These are phyloP conservation scores for Helicoverpa armigera DNA, from an alignment of 1,140 invertebrate species.

Conservation along the genomic window DNA sequence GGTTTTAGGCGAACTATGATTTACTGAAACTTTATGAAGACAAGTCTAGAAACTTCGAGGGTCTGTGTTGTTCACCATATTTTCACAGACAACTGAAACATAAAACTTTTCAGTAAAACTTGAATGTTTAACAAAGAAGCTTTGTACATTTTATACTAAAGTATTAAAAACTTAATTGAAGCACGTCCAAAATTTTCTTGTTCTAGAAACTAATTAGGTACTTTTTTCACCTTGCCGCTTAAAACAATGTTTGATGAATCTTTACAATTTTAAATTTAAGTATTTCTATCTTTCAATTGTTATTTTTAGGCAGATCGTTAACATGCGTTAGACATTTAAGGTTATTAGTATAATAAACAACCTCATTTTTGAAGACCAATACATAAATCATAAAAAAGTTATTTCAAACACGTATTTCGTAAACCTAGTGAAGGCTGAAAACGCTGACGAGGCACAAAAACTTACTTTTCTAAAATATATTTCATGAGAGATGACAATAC, in stretches of 20 bases:
- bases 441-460: not conserved
- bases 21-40: slow-evolving; percentile 5
- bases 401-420: not conserved
- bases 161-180: not conserved
- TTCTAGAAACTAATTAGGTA: too few species aligned
- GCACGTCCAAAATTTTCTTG: too few species aligned
- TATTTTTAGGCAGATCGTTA: too few species aligned
- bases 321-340: too few species aligned
- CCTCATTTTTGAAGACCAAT: not conserved
- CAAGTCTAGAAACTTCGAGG: not conserved
- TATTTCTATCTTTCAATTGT: too few species aligned
- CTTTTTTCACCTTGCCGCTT: not conserved
- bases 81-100: not conserved
- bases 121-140: not conserved
- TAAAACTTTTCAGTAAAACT: not conserved
- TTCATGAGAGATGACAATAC: not conserved
- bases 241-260: not conserved
- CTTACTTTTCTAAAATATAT: not conserved
- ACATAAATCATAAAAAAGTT: not conserved
- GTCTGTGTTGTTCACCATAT: not conserved
- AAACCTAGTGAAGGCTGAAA: not conserved
- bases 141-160: not conserved
- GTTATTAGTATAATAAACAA: too few species aligned
- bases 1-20: not conserved
- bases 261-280: too few species aligned